Percentiles rank a stretch among this genome's conserved stretches.
Evolutionary conservation across 2,113 vertebrate species (phyloP).

Genomic region (Ptilonorhynchus violaceus): DNA sequence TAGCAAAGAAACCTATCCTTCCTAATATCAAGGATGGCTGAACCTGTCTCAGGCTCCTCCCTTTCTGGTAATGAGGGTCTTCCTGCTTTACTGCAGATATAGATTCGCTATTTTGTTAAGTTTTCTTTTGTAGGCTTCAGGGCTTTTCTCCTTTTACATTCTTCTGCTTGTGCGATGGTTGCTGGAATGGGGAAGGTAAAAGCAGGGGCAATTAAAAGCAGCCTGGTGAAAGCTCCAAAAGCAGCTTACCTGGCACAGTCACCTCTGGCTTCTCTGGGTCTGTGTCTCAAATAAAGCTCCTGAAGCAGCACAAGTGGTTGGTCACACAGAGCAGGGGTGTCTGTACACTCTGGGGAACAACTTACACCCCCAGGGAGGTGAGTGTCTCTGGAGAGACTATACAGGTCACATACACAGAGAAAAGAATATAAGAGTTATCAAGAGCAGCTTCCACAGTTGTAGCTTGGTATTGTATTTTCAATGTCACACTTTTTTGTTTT

Average conservation of each 20-base stretch:
- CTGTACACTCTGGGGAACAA: not conserved
- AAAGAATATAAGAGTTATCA: not conserved
- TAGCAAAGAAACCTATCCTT: not conserved
- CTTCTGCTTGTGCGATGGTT: not conserved
- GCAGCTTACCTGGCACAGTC: not conserved
- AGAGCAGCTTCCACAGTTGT: not conserved
- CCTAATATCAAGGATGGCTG: not conserved
- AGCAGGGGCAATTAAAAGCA: not conserved
- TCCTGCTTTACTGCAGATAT: not conserved
- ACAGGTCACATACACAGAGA: not conserved
- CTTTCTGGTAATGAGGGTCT: not conserved
- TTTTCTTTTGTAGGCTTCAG: not conserved
- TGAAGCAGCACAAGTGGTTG: accelerated
- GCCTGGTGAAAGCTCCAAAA: not conserved
- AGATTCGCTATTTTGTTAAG: not conserved
- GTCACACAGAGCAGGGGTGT: accelerated
- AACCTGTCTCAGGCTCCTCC: not conserved
- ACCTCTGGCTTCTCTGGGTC: not conserved
- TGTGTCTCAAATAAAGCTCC: not conserved
- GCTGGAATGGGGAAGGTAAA: not conserved
- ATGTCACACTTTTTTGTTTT: accelerated
- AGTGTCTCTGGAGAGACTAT: not conserved
- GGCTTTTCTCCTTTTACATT: not conserved
- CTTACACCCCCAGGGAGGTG: accelerated
- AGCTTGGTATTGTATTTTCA: not conserved